A percentile compares a stretch with the other conserved stretches of the same genome.
Conservation (phyloP, 2,888 invertebrate species). For the Aleiodes testaceus region DNA sequence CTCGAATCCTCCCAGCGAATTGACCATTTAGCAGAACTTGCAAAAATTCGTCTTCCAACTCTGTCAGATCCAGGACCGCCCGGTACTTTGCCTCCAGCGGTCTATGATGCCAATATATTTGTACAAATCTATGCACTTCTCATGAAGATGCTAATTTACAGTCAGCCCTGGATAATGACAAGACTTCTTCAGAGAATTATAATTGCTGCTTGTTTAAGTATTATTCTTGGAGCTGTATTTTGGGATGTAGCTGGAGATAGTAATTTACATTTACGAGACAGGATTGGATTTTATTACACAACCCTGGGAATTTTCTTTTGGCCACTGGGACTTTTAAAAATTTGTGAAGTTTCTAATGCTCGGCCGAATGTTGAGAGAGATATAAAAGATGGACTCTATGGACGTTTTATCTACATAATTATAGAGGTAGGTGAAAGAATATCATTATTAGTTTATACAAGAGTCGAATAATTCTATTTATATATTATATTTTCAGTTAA, state of each 20-base stretch:
- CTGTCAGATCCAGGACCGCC: constrained; percentile 85
- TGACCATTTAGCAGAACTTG: constrained; percentile 89
- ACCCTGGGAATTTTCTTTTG: constrained; percentile 85
- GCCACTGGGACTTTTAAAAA: constrained; percentile 77
- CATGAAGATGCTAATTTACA: constrained; percentile 83
- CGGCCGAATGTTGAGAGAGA: constrained; percentile 83
- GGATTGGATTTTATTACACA: constrained; percentile 90
- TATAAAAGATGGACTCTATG: constrained; percentile 86
- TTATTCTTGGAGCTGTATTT: constrained; percentile 89
- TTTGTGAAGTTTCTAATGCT: constrained; percentile 71
- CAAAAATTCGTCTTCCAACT: constrained; percentile 79
- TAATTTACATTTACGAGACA: constrained; percentile 82
- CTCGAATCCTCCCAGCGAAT: constrained; percentile 95
- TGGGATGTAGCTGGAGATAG: constrained; percentile 89
- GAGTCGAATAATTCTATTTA: background rate
- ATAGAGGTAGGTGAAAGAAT: constrained; percentile 79
- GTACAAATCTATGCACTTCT: constrained; percentile 81
- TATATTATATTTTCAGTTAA: constrained; percentile 75
- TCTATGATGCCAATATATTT: constrained; percentile 79
- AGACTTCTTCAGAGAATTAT: constrained; percentile 86
- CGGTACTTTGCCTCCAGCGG: constrained; percentile 81
- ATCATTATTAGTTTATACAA: background rate
- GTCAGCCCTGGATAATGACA: constrained; percentile 88
- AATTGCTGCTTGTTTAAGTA: constrained; percentile 86
- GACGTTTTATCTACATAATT: constrained; percentile 84